These are phyloP conservation scores for Thamnophis sirtalis DNA, from an alignment of 2,113 vertebrate species.

Conservation along the genomic window DNA sequence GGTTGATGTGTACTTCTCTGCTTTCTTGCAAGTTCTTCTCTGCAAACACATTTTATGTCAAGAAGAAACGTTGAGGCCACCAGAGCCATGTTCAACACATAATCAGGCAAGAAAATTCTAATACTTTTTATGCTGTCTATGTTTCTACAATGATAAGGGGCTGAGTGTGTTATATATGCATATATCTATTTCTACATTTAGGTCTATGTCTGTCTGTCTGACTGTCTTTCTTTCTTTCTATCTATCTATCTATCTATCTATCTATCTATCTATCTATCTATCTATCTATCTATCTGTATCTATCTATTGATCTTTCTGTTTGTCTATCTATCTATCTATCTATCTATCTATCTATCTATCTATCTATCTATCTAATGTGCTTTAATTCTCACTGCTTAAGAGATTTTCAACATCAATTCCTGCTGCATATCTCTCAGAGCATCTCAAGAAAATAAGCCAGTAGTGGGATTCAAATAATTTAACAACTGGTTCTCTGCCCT, in stretches of 20 bases:
- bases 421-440: neutral
- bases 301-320: no score
- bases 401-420: neutral
- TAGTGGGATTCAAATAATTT: no score
- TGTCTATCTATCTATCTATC: neutral
- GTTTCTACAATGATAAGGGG: neutral
- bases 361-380: neutral
- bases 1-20: neutral
- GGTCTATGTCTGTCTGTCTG: neutral
- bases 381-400: neutral
- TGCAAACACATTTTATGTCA: neutral
- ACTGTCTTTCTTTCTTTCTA: fast-evolving
- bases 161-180: neutral
- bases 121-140: neutral
- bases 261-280: neutral
- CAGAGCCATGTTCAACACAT: neutral
- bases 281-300: neutral
- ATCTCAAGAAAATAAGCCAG: neutral
- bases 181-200: neutral
- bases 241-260: neutral
- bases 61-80: neutral
- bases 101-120: neutral
- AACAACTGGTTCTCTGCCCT: no score
- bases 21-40: neutral
- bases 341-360: neutral